These are phyloP conservation scores for Erythrocercus mccallii DNA, from an alignment of 2,113 vertebrate genomes.

Conservation along the genomic window DNA sequence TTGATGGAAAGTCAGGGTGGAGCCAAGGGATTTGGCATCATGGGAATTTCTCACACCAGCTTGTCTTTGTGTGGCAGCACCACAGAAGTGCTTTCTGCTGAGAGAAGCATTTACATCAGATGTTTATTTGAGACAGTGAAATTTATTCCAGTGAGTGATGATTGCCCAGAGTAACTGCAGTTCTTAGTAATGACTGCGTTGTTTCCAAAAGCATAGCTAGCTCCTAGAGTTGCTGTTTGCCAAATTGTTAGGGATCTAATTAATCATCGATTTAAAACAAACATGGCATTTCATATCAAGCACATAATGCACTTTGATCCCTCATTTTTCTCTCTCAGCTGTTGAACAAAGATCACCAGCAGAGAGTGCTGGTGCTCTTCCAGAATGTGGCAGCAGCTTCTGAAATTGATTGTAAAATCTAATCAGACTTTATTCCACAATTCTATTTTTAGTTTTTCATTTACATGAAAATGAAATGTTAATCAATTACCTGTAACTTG, in stretches of 20 bases:
- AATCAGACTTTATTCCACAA: neutral
- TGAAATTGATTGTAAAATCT: neutral
- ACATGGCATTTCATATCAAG: neutral
- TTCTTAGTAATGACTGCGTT: neutral
- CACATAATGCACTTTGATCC: neutral
- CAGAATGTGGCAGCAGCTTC: neutral
- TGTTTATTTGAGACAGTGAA: neutral
- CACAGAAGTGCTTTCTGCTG: neutral
- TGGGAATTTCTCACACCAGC: neutral
- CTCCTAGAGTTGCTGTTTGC: neutral
- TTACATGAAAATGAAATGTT: slow-evolving; percentile 5
- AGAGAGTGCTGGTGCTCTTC: slow-evolving; percentile 52
- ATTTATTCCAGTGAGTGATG: slow-evolving; percentile 2
- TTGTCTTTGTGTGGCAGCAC: neutral
- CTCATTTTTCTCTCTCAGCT: neutral
- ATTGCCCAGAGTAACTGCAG: neutral
- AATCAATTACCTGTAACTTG: neutral
- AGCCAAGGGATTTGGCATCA: slow-evolving; percentile 4
- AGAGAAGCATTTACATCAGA: neutral
- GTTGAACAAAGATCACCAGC: neutral
- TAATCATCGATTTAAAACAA: neutral
- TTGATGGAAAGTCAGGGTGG: slow-evolving; percentile 20
- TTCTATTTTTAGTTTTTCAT: slow-evolving; percentile 14
- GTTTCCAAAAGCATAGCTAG: neutral
- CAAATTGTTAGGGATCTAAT: neutral